Evolutionary conservation across 1,140 invertebrate species (phyloP), one percentile per base, ranked within the genome.

Genomic region (Sogatella furcifera): DNA sequence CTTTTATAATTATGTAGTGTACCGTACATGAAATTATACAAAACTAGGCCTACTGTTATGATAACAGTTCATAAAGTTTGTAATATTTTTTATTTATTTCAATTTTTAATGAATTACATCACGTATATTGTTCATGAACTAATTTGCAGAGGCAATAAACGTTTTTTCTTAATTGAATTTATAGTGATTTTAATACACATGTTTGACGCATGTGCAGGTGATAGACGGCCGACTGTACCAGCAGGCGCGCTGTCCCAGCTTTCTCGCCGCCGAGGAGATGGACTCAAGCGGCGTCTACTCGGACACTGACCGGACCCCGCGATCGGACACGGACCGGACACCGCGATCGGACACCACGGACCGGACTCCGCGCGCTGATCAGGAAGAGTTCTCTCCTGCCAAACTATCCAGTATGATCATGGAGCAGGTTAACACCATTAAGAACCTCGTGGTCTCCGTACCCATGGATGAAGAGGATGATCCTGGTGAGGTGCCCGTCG

Each of bases 261-360:
- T 76, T 70, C 78, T 74, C 67, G 78, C 78, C 66, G 73, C 75
- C 62, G 82, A 84, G 65, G 82, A 82, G 67, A 91, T 91, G 89
- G 89, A 90, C 69, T 92, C 88, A 0, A 90, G 88, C 66, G 89
- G 89, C 0, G 84, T 92, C 15, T 90, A 89, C 65, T 90, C 89
- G 0, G 89, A 92, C 70, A 81, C 90, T 55, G 89, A 92, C 67
- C 86, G 76, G 54, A 66, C 72, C n/a, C 71, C 72, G 15, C 46
- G 46, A 9, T 3, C 43, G 14, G 24, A 28, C 24, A 81, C 90
- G 56, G 89, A 92, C 67, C 86, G 76, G 54, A 66, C 72, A n/a
- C 71, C 72, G 15, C 46, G 46, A 9, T 90, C 89, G 0, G 89
- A 92, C 70, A 81, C 90, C 55, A n/a, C n/a, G n/a, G 89, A 92